Evolutionary conservation across 2,797 vertebrate species (phyloP), one percentile per base, ranked within the genome.

Genomic region (Poecile montanus): DNA sequence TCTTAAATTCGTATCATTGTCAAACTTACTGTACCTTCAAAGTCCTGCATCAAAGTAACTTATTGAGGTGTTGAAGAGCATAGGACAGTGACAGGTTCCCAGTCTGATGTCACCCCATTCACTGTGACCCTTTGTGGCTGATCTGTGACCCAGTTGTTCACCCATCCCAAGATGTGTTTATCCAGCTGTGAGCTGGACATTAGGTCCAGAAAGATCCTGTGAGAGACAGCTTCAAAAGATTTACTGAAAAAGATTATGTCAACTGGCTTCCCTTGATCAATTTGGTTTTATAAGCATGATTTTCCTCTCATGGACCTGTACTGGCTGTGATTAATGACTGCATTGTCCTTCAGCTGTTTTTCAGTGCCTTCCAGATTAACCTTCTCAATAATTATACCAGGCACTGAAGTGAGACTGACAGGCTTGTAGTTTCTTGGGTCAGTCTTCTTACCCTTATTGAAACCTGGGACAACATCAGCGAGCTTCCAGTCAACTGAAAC

Each of bases 31-130:
- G 4, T 26, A 47, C 10, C 17, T 54, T 48, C 1, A 0, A 36
- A 36, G 25, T 42, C 13, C 47, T 61, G 4, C 6, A 34, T 19
- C 26, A 30, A 61, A 16, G 27, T 11, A 0, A 42, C 67, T 34
- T 47, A 47, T 32, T 10, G 11, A 67, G 26, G 15, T 5, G 3
- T 11, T 74, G 38, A 79, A 66, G 53, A 38, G 16, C 16, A 30
- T 0, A 45, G 4, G n/a, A 19, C 4, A 34, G 20, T 7, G 21
- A 47, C 20, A 30, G 22, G 21, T 23, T 2, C 0, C 47, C 54
- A 60, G 10, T 7, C 7, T 47, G 36, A 27, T 50, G 11, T 44
- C 30, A 42, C 2, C 22, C 30, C 15, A 63, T 27, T 32, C 44
- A 9, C 36, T 16, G 4, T 9, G 44, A 20, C 10, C 19, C 18